Percentiles rank a stretch among this genome's conserved stretches.
These are phyloP conservation scores for Caloenas nicobarica DNA, from an alignment of 2,113 vertebrate species.

Conservation along the genomic window DNA sequence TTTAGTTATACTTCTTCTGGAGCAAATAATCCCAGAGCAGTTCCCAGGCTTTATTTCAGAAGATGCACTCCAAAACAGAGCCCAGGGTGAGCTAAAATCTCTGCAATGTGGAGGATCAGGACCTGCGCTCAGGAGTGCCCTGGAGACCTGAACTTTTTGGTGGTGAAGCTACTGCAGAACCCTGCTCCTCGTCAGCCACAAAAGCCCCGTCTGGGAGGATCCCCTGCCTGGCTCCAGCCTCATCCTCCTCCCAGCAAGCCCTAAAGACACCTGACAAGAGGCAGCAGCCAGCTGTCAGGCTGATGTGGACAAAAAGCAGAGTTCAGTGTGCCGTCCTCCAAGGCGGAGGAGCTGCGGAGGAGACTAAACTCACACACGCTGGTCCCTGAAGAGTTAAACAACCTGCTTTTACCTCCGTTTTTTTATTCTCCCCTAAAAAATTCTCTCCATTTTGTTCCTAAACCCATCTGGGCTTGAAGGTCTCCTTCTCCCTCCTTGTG, in stretches of 20 bases:
- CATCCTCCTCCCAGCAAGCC: not conserved
- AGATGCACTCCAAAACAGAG: not conserved
- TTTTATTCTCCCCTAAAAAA: not conserved
- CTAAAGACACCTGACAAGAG: not conserved
- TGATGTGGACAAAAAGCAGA: not conserved
- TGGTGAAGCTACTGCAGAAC: accelerated
- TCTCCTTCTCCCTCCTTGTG: not conserved
- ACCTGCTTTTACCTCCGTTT: not conserved
- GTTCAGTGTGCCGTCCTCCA: accelerated
- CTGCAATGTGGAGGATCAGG: not conserved
- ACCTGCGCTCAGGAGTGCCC: accelerated
- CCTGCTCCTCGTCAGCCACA: not conserved
- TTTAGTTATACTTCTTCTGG: not conserved
- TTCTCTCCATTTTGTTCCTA: not conserved
- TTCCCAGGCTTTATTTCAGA: not conserved
- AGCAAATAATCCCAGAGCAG: not conserved
- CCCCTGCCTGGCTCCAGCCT: not conserved
- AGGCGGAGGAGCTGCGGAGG: accelerated
- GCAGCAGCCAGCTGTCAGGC: not conserved
- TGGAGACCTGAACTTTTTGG: not conserved
- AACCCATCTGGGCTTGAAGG: not conserved
- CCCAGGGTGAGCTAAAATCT: not conserved
- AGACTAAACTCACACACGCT: not conserved
- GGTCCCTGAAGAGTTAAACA: not conserved
- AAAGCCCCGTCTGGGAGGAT: not conserved